phyloP scores from a whole-genome alignment of 2,888 invertebrate species.

The Pyrrhosoma nymphula region DNA sequence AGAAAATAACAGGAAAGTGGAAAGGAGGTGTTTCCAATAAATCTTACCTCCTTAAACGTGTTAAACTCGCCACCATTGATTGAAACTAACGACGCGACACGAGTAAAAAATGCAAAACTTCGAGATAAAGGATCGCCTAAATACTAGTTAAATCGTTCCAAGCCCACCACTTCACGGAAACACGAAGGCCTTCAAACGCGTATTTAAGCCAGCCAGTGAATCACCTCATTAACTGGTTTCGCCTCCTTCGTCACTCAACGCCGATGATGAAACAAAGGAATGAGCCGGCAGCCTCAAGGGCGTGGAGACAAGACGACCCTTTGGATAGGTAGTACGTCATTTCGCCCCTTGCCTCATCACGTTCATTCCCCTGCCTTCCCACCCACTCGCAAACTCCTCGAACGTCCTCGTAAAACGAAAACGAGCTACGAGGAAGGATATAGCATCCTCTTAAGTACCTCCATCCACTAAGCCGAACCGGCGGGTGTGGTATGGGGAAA shows the following conservation, averaged over 20 bases:
- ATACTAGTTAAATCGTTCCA: background rate
- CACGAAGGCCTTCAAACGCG: background rate
- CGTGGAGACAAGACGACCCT: background rate
- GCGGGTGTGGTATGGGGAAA: background rate
- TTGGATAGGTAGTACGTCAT: background rate
- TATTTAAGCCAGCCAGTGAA: background rate
- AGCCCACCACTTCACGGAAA: background rate
- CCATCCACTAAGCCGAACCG: background rate
- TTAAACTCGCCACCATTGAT: background rate
- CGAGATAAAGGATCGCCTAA: background rate
- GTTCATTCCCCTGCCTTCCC: background rate
- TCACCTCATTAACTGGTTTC: background rate
- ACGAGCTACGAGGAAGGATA: background rate
- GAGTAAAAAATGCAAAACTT: background rate
- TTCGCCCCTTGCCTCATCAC: background rate
- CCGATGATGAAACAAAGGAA: background rate
- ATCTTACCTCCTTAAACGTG: background rate
- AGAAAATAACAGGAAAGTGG: background rate
- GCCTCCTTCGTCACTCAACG: background rate
- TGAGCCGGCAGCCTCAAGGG: background rate
- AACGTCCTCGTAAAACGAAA: background rate
- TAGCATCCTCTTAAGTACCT: background rate
- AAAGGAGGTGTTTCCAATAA: background rate
- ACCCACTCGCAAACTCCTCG: background rate
- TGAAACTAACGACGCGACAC: background rate